Evolutionary conservation across 2,888 invertebrate species (phyloP).

Genomic region (Malthinus seriepunctatus): DNA sequence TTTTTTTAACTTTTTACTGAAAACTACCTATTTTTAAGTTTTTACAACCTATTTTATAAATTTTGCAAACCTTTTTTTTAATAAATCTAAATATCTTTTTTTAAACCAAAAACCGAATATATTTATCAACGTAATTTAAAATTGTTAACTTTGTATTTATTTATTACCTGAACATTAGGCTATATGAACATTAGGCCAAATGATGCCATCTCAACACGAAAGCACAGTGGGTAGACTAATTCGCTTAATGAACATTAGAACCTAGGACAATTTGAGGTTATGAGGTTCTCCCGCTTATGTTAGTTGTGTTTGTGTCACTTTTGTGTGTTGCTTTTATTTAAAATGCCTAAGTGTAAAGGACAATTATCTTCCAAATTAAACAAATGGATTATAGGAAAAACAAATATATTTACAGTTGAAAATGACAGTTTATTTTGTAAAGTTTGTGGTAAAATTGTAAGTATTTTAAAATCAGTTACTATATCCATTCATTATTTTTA

Average conservation of each 20-base stretch:
- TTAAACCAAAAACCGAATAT: not conserved
- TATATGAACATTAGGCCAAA: too few relatives aligned
- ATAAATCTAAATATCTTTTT: not conserved
- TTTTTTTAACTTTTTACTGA: not conserved
- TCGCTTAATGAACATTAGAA: too few relatives aligned
- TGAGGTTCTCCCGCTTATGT: not conserved
- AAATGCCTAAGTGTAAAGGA: not conserved
- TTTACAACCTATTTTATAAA: not conserved
- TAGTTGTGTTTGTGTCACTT: not conserved
- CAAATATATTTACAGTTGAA: too few relatives aligned
- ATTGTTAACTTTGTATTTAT: too few relatives aligned
- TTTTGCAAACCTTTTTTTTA: not conserved
- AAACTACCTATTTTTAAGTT: not conserved
- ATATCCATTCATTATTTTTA: too few relatives aligned
- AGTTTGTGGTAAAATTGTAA: too few relatives aligned
- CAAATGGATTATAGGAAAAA: not conserved
- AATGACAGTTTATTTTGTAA: too few relatives aligned
- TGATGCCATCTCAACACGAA: too few relatives aligned
- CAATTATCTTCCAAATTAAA: not conserved
- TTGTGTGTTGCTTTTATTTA: not conserved
- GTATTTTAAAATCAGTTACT: too few relatives aligned
- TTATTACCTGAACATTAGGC: too few relatives aligned
- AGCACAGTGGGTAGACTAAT: too few relatives aligned
- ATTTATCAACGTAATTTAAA: too few relatives aligned
- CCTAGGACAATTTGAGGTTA: not conserved